Percentiles rank a stretch among this genome's conserved stretches.
Conservation (phyloP, 2,888 invertebrate species). For the Zaprionus lineosus region DNA sequence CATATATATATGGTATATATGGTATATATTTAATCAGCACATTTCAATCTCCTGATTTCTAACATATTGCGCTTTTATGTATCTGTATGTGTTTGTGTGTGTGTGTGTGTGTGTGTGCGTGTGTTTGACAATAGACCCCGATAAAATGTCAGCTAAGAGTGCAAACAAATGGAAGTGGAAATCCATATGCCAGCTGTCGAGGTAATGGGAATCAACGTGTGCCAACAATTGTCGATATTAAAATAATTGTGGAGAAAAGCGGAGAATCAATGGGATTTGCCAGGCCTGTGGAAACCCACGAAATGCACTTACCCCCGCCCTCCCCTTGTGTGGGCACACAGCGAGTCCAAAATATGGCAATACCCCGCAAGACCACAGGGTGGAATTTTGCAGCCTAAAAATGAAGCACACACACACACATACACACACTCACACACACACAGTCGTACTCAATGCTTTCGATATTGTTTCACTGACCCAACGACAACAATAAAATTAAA, state of each 20-base stretch:
- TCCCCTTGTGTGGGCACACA: slow-evolving; percentile 10
- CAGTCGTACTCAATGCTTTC: slow-evolving; percentile 51
- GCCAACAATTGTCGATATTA: slow-evolving; percentile 37
- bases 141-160: slow-evolving; percentile 38
- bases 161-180: slow-evolving; percentile 28
- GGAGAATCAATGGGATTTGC: slow-evolving; percentile 28
- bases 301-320: slow-evolving; percentile 46
- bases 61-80: too few species aligned
- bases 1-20: too few species aligned
- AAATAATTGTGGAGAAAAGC: slow-evolving; percentile 10
- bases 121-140: too few species aligned
- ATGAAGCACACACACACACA: slow-evolving; percentile 33
- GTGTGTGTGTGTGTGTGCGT: background rate
- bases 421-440: too few species aligned
- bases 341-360: slow-evolving; percentile 22
- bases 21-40: too few species aligned
- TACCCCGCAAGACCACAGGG: slow-evolving; percentile 51
- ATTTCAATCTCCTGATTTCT: background rate
- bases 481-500: slow-evolving; percentile 73
- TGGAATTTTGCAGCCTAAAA: slow-evolving; percentile 40
- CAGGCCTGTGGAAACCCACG: slow-evolving; percentile 43
- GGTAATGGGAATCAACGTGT: slow-evolving; percentile 6
- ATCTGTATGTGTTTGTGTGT: too few species aligned
- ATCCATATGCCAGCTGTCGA: slow-evolving; percentile 39
- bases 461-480: slow-evolving; percentile 35